Evolutionary conservation across 2,797 vertebrate genomes (phyloP), one percentile per base, ranked within the genome.

Genomic region (Catharus ustulatus): DNA sequence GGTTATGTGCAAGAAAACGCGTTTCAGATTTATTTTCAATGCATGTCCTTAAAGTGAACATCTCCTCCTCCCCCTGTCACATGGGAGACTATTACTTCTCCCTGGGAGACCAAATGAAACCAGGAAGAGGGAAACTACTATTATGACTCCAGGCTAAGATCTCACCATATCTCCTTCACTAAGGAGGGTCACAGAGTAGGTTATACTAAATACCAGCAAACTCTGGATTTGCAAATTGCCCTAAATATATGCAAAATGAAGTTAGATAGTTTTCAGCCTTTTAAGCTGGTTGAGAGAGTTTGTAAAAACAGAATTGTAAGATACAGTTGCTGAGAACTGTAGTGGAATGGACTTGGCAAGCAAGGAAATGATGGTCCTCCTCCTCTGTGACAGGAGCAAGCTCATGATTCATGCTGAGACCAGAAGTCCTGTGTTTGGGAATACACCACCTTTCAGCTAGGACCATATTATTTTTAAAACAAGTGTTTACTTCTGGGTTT

Each of bases 101-200:
- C 85, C 79, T 68, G 75, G 87, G 93, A 96, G 43, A 92, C 81
- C 91, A 85, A 92, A 95, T 95, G 94, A 95, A 95, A 91, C 69
- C 69, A 93, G 85, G 75, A 90, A 95, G 85, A 93, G 71, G 63
- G 91, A 90, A 95, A 88, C 76, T 86, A 49, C 55, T 94, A 42
- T 78, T 95, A n/a, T 81, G 77, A 94, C 91, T 93, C 64, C 67
- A 93, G 94, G 94, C 73, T 71, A 93, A 90, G 66, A 87, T 91
- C 82, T 87, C 67, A 84, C 34, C 83, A 91, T 79, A 84, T 73
- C 86, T 90, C n/a, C 57, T 55, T 79, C 0, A 0, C 67, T 81
- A 73, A 84, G 83, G 30, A 69, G 76, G 67, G 87, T 86, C 89
- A 94, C 63, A 67, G 87, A 87, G n/a, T 24, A 46, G 62, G 59